Evolutionary conservation across 1,140 invertebrate genomes (phyloP).

Genomic region (Lasioglossum baleicum): DNA sequence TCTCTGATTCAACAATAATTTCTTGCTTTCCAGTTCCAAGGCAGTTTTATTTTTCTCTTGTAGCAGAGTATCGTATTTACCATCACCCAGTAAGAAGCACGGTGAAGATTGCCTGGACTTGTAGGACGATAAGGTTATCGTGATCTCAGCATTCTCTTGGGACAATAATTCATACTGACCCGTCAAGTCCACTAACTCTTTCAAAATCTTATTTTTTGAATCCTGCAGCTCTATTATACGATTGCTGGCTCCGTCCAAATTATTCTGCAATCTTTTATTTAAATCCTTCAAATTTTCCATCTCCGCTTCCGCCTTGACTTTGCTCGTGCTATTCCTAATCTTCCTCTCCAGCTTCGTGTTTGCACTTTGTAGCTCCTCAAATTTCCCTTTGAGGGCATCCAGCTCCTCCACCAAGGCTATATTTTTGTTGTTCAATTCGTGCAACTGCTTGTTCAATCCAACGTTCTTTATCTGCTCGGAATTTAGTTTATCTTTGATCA

Average conservation of each 20-base stretch:
- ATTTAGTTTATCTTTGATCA: constrained; percentile 61
- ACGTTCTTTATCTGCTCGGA: constrained; percentile 55
- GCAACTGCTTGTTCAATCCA: constrained; percentile 63
- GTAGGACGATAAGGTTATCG: constrained; percentile 38
- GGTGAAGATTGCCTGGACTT: constrained; percentile 45
- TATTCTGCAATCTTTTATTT: constrained; percentile 66
- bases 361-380: constrained; percentile 34
- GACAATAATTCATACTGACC: constrained; percentile 47
- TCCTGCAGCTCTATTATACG: constrained; percentile 69
- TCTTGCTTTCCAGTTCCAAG: constrained; percentile 64
- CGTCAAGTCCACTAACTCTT: constrained; percentile 58
- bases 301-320: constrained; percentile 56
- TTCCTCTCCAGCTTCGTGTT: constrained; percentile 64
- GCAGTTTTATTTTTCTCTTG: constrained; percentile 66
- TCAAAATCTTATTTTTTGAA: constrained; percentile 61
- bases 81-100: constrained; percentile 32
- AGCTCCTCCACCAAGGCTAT: constrained; percentile 46
- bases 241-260: constrained; percentile 74
- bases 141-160: constrained; percentile 62
- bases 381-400: constrained; percentile 55
- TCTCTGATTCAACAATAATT: constrained; percentile 43
- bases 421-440: constrained; percentile 64
- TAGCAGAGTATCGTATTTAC: constrained; percentile 57
- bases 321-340: constrained; percentile 70
- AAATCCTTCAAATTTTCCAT: constrained; percentile 67